These are phyloP conservation scores for Euglossa dilemma DNA, from an alignment of 1,140 invertebrate genomes.

Conservation along the genomic window DNA sequence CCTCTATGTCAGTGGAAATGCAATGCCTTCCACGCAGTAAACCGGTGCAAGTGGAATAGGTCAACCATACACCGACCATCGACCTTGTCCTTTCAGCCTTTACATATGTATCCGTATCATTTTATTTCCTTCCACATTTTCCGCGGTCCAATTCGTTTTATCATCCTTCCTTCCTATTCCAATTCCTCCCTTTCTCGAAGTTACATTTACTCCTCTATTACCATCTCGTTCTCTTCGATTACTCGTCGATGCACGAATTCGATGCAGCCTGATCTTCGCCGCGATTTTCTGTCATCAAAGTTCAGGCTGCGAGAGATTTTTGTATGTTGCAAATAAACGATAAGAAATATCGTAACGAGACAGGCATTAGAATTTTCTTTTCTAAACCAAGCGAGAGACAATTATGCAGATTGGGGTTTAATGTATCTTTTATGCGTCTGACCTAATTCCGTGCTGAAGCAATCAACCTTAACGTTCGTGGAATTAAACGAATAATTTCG, in stretches of 20 bases:
- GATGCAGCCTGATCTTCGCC: too few relatives aligned
- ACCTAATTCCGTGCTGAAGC: background rate
- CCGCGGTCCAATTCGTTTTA: background rate
- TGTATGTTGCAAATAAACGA: background rate
- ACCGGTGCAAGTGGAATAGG: constrained; percentile 11
- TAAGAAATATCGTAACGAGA: background rate
- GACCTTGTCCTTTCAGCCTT: background rate
- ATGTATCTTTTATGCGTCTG: constrained; percentile 14
- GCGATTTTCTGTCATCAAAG: too few relatives aligned
- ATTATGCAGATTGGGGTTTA: constrained; percentile 37
- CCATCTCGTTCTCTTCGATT: too few relatives aligned
- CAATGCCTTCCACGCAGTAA: background rate
- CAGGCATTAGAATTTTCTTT: background rate
- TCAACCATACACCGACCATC: constrained; percentile 15
- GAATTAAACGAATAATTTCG: constrained; percentile 16
- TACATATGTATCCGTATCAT: background rate
- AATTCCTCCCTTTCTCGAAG: too few relatives aligned
- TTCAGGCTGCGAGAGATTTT: background rate
- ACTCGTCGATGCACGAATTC: too few relatives aligned
- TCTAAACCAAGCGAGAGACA: background rate
- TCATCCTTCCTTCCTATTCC: too few relatives aligned
- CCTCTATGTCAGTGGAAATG: background rate
- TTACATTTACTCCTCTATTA: too few relatives aligned
- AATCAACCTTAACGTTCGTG: constrained; percentile 3
- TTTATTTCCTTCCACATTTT: background rate